Evolutionary conservation across 1,140 invertebrate species (phyloP), one percentile per base, ranked within the genome.

Genomic region (Panulirus ornatus): DNA sequence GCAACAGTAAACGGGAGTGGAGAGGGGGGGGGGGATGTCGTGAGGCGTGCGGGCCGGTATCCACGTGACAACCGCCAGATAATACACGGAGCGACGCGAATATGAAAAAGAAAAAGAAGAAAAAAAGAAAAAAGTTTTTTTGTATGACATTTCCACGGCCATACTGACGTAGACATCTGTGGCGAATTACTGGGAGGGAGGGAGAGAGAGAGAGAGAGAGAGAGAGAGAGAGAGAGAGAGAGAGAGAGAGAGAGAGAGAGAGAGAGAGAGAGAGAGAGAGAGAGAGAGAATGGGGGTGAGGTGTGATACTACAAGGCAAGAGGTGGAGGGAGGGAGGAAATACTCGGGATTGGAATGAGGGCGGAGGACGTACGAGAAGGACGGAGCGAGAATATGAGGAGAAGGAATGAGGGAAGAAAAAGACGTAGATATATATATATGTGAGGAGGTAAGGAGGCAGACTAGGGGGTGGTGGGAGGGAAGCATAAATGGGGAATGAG

Each of bases 321-420:
- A 34, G 0, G 54, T 6, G 38, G 44, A 40, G 36, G 44, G 19
- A n/a, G 76, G 44, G 44, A 38, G 27, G 36, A 38, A 1, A 27
- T 34, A 27, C 5, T 36, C 5, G 54, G 19, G 81, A 40, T 16
- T 38, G 36, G 30, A 27, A 83, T n/a, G 42, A 27, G 42, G 16
- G 30, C 47, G 63, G 36, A 66, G 58, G 42, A 19, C 19, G 81
- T 63, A 30, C 58, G 36, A 83, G 54, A 66, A n/a, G 27, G 54
- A 66, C 27, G 63, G 81, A 40, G 54, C 36, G 36, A 66, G 81
- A 66, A 54, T 63, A 34, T 38, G 54, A 66, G 36, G 81, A 83
- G 51, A 63, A 54, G 36, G 54, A 63, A 30, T 36, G 54, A 66
- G 81, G 63, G 54, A 83, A 83, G 54, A 83, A 54, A 83, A 51